Base-by-base conservation (phyloP, 2,797 vertebrate genomes). In the Perodicticus potto region DNA sequence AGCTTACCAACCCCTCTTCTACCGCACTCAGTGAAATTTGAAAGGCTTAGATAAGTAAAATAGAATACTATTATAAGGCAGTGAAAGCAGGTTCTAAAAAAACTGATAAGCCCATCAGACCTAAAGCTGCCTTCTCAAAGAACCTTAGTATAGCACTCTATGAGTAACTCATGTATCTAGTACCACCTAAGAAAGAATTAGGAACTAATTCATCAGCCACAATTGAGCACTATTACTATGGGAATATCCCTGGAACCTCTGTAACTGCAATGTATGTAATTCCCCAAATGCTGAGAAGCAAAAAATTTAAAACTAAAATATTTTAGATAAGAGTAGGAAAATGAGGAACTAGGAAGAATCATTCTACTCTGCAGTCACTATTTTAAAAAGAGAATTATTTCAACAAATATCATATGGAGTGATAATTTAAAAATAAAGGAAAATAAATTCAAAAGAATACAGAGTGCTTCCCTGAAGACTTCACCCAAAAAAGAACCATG, bases 251-350 rank as follows among this genome's bases (percentile, higher is more conserved):
- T 70, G 63, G 29, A 63, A 88, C 1, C 22, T 63, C 7, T 34
- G 40, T 7, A 70, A 70, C 5, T n/a, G 37, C 22, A 32, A 78
- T 40, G 37, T 13, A 13, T 84, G 69, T 78, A 72, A 27, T 77
- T 88, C 77, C 70, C 49, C 84, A 88, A 88, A 88, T n/a, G 61
- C 49, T n/a, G 25, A 87, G 53, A 82, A 70, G 25, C 40, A 69
- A 70, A 83, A 82, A 34, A 83, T 53, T 92, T 88, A 92, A 88
- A 78, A 63, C 49, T 4, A 20, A 91, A 76, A 83, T 82, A n/a
- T 69, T 78, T 87, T 61, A 92, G 49, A 8, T 74, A 59, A 25
- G 23, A 81, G 13, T 27, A 65, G 29, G 55, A 43, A 72, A 91
- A 19, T 0, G 4, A 14, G 76, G 37, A 8, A 12, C 49, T 40